Conservation (phyloP, 2,888 invertebrate species). For the Peribatodes rhomboidaria region DNA sequence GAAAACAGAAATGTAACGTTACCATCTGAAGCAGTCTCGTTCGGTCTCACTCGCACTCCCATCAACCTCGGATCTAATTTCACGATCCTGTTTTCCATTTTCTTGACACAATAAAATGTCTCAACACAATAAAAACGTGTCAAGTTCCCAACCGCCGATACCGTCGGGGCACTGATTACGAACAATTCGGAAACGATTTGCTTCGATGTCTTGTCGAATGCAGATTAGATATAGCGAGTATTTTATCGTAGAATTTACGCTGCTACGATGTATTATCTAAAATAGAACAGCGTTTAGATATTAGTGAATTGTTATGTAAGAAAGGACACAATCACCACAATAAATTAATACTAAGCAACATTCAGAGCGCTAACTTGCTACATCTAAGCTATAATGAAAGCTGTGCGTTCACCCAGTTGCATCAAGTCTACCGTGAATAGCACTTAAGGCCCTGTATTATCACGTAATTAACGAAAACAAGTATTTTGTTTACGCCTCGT, state of each 20-base stretch:
- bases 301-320: not conserved
- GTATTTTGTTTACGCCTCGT: no score
- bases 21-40: constrained; percentile 73
- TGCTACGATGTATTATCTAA: constrained; percentile 44
- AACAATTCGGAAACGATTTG: constrained; percentile 61
- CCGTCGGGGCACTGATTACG: constrained; percentile 45
- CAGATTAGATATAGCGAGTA: constrained; percentile 70
- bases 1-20: constrained; percentile 40
- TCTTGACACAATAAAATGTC: constrained; percentile 43
- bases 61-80: constrained; percentile 56
- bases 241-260: constrained; percentile 57
- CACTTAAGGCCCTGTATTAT: no score
- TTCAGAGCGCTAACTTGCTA: no score
- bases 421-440: no score
- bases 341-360: no score
- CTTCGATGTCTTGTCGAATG: constrained; percentile 54
- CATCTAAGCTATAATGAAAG: no score
- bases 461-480: no score
- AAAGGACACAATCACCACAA: not conserved
- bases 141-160: no score
- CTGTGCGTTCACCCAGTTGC: no score
- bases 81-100: constrained; percentile 68
- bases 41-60: constrained; percentile 57
- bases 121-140: no score
- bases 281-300: constrained; percentile 30